These are phyloP conservation scores for Liasis olivaceus DNA, from an alignment of 2,797 vertebrate species.

Conservation along the genomic window DNA sequence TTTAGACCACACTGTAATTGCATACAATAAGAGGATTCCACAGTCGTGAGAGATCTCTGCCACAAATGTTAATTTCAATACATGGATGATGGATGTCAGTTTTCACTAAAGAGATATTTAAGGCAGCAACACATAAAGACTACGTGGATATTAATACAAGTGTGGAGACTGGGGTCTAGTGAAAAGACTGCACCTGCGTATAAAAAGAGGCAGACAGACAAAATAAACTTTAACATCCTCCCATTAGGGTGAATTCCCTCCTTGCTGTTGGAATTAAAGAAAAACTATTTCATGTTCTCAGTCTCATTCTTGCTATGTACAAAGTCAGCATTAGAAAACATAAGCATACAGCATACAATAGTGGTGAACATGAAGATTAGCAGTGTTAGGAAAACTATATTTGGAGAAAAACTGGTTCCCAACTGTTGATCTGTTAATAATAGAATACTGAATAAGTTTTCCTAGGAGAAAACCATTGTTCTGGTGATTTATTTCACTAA, in stretches of 20 bases:
- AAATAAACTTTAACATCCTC: background rate
- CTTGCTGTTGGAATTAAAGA: constrained; percentile 31
- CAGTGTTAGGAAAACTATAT: background rate
- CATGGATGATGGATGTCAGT: background rate
- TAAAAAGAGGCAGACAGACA: constrained; percentile 4
- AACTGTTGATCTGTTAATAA: background rate
- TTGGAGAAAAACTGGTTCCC: background rate
- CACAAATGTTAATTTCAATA: background rate
- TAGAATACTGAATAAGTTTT: background rate
- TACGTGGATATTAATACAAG: background rate
- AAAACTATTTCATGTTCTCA: background rate
- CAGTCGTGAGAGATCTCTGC: background rate
- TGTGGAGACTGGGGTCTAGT: no score
- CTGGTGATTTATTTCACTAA: background rate
- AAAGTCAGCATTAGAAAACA: background rate
- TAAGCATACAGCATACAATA: background rate
- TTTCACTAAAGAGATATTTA: background rate
- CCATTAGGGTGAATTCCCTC: constrained; percentile 2
- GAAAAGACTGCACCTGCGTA: background rate
- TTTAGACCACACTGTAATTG: background rate
- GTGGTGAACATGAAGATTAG: background rate
- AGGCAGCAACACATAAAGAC: background rate
- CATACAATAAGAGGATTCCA: background rate
- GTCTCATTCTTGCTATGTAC: background rate
- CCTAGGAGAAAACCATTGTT: background rate